Percentiles rank a stretch among this genome's conserved stretches.
phyloP scores from a whole-genome alignment of 2,888 invertebrate species.

The Tachina lurida region DNA sequence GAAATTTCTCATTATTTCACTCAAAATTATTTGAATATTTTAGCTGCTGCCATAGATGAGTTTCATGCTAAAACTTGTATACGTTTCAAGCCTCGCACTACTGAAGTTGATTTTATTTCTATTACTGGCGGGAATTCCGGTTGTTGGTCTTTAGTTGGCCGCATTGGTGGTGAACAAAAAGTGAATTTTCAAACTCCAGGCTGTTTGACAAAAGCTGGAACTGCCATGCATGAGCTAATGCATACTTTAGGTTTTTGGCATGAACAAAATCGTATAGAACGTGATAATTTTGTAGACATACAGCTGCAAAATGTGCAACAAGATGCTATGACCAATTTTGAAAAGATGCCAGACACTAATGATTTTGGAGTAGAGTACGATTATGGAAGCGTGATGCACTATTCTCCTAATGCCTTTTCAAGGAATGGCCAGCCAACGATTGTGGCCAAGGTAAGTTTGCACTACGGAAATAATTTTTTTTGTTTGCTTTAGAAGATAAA shows the following conservation, averaged over 20 bases:
- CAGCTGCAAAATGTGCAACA: constrained; percentile 87
- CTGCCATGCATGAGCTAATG: constrained; percentile 90
- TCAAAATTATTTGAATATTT: constrained; percentile 85
- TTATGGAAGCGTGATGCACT: constrained; percentile 93
- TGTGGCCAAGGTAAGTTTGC: constrained; percentile 85
- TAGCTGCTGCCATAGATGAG: constrained; percentile 88
- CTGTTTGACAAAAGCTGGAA: constrained; percentile 88
- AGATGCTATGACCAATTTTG: constrained; percentile 88
- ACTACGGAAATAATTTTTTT: neutral
- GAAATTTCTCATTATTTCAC: constrained; percentile 86
- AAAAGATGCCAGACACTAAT: constrained; percentile 85
- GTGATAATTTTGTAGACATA: constrained; percentile 88
- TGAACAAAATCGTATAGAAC: constrained; percentile 90
- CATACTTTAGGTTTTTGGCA: constrained; percentile 92
- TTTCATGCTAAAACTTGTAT: constrained; percentile 91
- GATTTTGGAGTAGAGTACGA: constrained; percentile 89
- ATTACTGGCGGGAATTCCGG: constrained; percentile 88
- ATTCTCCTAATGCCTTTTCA: constrained; percentile 90
- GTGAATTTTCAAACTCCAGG: constrained; percentile 90
- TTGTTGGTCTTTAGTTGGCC: constrained; percentile 92
- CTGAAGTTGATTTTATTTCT: constrained; percentile 87
- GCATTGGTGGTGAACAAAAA: constrained; percentile 86
- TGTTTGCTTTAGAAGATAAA: neutral
- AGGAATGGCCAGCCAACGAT: constrained; percentile 89
- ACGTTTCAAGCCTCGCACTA: constrained; percentile 86